Evolutionary conservation across 2,113 vertebrate species (phyloP).

Genomic region (Microtus pennsylvanicus): DNA sequence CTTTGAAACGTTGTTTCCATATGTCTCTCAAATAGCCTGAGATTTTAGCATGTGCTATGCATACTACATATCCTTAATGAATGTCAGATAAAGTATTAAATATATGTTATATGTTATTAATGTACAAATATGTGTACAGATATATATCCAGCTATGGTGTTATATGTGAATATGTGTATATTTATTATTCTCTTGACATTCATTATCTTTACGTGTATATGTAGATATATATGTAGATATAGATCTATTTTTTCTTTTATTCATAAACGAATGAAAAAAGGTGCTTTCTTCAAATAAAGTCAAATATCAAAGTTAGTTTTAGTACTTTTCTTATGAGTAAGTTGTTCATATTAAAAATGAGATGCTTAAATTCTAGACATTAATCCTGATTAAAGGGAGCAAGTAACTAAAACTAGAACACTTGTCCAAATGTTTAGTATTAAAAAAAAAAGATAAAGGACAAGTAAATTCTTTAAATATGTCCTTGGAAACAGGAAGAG

Average conservation of each 20-base stretch:
- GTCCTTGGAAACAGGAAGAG: constrained; percentile 53
- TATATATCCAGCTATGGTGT: accelerated
- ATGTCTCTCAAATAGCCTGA: not conserved
- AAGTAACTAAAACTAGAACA: not conserved
- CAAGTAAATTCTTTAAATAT: constrained; percentile 53
- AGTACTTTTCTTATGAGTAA: not conserved
- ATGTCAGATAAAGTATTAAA: not conserved
- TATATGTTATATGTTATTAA: not conserved
- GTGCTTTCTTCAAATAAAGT: not conserved
- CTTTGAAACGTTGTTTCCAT: not conserved
- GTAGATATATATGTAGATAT: too few species aligned
- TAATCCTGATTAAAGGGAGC: constrained; percentile 36
- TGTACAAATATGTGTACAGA: not conserved
- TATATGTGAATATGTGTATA: accelerated
- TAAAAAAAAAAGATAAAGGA: constrained; percentile 11
- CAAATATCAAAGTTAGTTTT: not conserved
- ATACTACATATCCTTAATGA: not conserved
- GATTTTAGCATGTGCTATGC: not conserved
- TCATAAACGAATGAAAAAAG: not conserved
- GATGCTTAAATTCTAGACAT: constrained; percentile 50
- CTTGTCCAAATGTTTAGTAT: constrained; percentile 62
- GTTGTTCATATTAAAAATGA: not conserved
- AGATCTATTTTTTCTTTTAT: not conserved
- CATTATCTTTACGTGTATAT: not conserved
- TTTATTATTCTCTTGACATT: not conserved